Base-by-base conservation (phyloP, 1,140 invertebrate genomes). In the Bombus ignitus region DNA sequence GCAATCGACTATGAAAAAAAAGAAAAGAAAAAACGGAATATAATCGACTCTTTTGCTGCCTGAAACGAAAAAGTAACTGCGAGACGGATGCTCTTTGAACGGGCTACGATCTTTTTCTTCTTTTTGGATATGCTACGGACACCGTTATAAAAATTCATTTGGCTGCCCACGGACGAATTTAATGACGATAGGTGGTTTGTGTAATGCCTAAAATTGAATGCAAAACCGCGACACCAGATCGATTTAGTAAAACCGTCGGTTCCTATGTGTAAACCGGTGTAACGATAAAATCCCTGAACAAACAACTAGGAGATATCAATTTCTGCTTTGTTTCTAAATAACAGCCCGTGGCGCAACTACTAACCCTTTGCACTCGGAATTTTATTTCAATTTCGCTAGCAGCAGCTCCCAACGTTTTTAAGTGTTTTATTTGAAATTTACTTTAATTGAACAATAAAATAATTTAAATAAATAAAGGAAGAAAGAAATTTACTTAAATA, bases 261-360 rank as follows among this genome's bases (percentile, higher is more conserved):
- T 4, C 32, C 9, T 15, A 13, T n/a, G 28, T 73, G 9, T 28
- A n/a, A 0, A 28, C 25, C 37, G 1, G 25, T 1, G 39, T 32
- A 39, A 47, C 59, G 22, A 35, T n/a, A n/a, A 28, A 76, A 39
- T 47, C 35, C 6, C 22, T 18, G 32, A 47, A 35, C 35, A 79
- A 77, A 47, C 44, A 35, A 35, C 8, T 22, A 6, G 2, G 32
- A 53, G 13, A 42, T 12, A 42, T 65, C 39, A 22, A 71, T 81
- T 44, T 81, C 70, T 53, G 53, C 3, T 72, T 57, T 74, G 80
- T 82, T 28, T 74, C 32, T 13, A 28, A 74, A 82, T 82, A 37
- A 81, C 59, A 35, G 13, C 12, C 18, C 9, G 18, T 35, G n/a
- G 8, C 15, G 13, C 12, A 3, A 5, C n/a, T 12, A 28, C 8